phyloP scores from a whole-genome alignment of 2,113 vertebrate genomes.

The Dissostichus mawsoni region DNA sequence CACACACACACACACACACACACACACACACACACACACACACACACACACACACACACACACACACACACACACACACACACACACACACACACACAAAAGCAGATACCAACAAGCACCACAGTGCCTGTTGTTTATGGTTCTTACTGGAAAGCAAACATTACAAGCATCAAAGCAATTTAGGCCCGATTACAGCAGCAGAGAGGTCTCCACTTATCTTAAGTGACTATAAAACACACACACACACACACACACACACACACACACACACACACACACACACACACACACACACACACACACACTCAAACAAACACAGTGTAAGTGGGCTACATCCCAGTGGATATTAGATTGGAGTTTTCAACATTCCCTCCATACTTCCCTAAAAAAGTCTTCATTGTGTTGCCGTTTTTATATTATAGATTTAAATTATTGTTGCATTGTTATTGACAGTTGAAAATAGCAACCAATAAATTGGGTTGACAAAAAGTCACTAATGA shows the following conservation, averaged over 20 bases:
- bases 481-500: background rate
- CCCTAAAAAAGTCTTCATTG: slow-evolving; percentile 1
- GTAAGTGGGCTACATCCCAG: slow-evolving; percentile 59
- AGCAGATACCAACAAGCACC: background rate
- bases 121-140: slow-evolving; percentile 2
- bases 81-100: background rate
- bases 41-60: too few relatives aligned
- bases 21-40: slow-evolving; percentile 7
- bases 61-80: background rate
- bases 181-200: slow-evolving; percentile 16
- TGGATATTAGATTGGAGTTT: slow-evolving; percentile 31
- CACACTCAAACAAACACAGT: slow-evolving; percentile 32
- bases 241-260: slow-evolving; percentile 27
- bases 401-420: background rate
- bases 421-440: background rate
- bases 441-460: background rate
- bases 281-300: slow-evolving; percentile 28
- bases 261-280: slow-evolving; percentile 32
- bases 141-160: slow-evolving; percentile 32
- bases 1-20: slow-evolving; percentile 10
- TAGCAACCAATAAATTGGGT: background rate
- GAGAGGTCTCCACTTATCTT: slow-evolving; percentile 14
- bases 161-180: slow-evolving; percentile 20
- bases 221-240: slow-evolving; percentile 1
- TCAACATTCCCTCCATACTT: slow-evolving; percentile 12